Base-by-base conservation (phyloP, 92 coral and sea anemone genomes). In the Epizoanthus scotinus region DNA sequence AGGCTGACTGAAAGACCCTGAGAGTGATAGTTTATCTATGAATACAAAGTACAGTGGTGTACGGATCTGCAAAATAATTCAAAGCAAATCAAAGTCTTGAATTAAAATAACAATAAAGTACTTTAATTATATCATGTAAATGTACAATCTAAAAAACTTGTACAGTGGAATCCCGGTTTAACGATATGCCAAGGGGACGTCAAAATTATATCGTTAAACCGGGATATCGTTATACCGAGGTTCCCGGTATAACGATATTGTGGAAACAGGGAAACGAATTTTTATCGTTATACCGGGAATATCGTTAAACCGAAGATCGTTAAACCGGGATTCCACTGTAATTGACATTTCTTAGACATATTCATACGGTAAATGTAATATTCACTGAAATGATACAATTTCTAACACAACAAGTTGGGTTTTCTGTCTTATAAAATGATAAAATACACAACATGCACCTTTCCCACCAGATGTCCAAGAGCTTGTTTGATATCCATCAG, bases 11-110 rank as follows among this genome's bases (percentile, higher is more conserved):
- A 86, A 93, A 27, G 77, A 58, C 58, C 87, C 87, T 44, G 79
- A 26, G 14, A 86, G 83, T 4, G 84, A 67, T 25, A 85, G 36
- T 20, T 63, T 65, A 42, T 87, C 90, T n/a, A 90, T 14, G 25
- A 84, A 89, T 67, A 88, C 90, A 78, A 90, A 93, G 84, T 75
- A 90, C 27, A 93, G 6, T 6, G 98, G 98, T 3, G 68, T 53
- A n/a, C 77, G 20, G 10, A 85, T 54, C 98, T 93, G 74, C 8
- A 70, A 69, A 38, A 10, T 3, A 42, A 17, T 73, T 17, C 3
- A 42, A 7, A 18, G 0, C 47, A 22, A 57, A 42, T 59, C 8
- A 21, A 42, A 57, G 34, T 9, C 0, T 9, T 4, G 27, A 63
- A 34, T 49, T 50, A 63, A 5, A 52, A 64, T 28, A 2, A 27